A percentile compares a stretch with the other conserved stretches of the same genome.
Conservation (phyloP, 92 coral and sea anemone genomes). For the Porites evermanni region DNA sequence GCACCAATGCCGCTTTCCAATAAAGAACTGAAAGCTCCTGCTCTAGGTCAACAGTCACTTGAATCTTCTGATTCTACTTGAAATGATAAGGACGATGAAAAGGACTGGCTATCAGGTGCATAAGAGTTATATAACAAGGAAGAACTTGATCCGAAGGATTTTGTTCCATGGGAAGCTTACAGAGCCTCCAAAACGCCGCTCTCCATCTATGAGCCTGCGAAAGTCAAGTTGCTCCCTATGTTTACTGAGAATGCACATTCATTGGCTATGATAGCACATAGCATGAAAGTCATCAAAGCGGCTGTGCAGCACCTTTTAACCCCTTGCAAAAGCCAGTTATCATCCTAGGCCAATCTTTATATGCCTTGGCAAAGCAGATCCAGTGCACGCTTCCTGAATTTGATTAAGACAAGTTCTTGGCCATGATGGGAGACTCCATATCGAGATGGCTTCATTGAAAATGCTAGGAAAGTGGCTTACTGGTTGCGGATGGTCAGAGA, state of each 20-base stretch:
- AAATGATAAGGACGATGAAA: conserved; percentile 46
- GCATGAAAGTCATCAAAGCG: conserved; percentile 64
- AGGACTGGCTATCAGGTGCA: conserved; percentile 62
- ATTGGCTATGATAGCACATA: conserved; percentile 58
- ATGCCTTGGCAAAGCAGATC: conserved; percentile 62
- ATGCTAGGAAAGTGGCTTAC: conserved; percentile 58
- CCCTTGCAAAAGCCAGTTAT: conserved; percentile 61
- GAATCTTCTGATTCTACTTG: conserved; percentile 23
- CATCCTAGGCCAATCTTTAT: conserved; percentile 56
- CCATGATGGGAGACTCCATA: conserved; percentile 63
- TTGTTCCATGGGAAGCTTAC: conserved; percentile 62
- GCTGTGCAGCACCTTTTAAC: conserved; percentile 59
- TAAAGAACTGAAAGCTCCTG: conserved; percentile 41
- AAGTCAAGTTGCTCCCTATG: conserved; percentile 59
- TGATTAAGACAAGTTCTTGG: conserved; percentile 59
- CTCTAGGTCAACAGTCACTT: conserved; percentile 27
- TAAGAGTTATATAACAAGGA: conserved; percentile 42
- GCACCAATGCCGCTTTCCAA: conserved; percentile 48
- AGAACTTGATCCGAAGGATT: conserved; percentile 51
- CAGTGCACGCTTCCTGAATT: conserved; percentile 66
- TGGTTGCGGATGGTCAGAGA: conserved; percentile 69
- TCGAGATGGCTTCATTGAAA: conserved; percentile 60
- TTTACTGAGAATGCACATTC: conserved; percentile 65
- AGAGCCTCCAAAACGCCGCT: conserved; percentile 54
- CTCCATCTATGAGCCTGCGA: conserved; percentile 54